These are phyloP conservation scores for Galerucella pusilla DNA, from an alignment of 2,888 invertebrate species.

Conservation along the genomic window DNA sequence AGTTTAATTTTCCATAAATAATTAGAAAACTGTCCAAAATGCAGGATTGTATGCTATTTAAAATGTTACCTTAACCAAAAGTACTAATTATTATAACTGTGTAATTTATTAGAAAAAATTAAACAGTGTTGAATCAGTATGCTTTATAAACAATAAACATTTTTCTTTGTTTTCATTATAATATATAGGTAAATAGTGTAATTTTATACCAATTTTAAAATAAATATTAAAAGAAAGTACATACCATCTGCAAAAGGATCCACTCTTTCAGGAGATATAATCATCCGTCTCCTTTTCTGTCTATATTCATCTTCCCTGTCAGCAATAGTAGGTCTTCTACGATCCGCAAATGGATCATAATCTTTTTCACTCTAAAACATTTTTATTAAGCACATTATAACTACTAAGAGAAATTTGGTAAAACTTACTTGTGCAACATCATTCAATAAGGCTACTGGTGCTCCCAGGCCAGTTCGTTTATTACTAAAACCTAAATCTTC, in stretches of 20 bases:
- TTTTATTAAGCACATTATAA: slow-evolving; percentile 11
- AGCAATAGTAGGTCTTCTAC: slow-evolving; percentile 90
- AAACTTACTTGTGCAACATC: slow-evolving; percentile 85
- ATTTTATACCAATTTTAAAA: not conserved
- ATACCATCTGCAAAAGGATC: slow-evolving; percentile 99
- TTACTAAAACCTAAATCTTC: slow-evolving; percentile 80
- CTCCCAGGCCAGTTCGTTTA: slow-evolving; percentile 80
- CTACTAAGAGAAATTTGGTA: not conserved
- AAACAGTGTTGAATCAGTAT: not conserved
- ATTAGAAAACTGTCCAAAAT: not conserved
- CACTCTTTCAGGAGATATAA: slow-evolving; percentile 96
- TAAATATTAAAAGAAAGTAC: slow-evolving; percentile 56
- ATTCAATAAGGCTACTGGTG: slow-evolving; percentile 88
- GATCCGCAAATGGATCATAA: slow-evolving; percentile 94
- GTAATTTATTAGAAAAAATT: not conserved
- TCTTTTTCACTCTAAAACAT: slow-evolving; percentile 84
- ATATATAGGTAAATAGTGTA: not conserved
- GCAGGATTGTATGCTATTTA: too few species aligned
- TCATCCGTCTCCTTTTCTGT: slow-evolving; percentile 86
- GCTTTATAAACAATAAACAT: not conserved
- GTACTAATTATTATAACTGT: too few species aligned
- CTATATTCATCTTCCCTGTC: slow-evolving; percentile 98
- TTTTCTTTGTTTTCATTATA: not conserved
- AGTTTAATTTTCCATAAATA: not conserved
- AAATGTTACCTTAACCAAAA: too few species aligned